phyloP scores from a whole-genome alignment of 1,140 invertebrate genomes.

The Lucilia sericata region DNA sequence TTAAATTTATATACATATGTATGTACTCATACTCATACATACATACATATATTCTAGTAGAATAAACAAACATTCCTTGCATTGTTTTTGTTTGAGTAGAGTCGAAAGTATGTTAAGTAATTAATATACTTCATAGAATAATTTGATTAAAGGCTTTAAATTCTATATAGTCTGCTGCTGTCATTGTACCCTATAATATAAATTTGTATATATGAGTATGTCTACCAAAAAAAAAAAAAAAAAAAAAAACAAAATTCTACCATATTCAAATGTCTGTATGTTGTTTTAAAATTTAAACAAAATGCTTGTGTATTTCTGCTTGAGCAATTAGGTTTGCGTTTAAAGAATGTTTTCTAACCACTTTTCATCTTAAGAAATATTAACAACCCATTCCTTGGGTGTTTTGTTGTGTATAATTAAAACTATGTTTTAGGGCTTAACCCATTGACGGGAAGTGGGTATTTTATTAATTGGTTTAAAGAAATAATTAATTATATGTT shows the following conservation, averaged over 20 bases:
- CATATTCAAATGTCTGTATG: background rate
- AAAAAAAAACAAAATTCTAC: background rate
- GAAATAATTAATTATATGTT: too few relatives aligned
- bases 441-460: background rate
- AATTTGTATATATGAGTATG: background rate
- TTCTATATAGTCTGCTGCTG: background rate
- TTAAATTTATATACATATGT: too few relatives aligned
- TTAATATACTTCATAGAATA: constrained; percentile 35
- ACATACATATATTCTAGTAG: too few relatives aligned
- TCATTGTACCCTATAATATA: background rate
- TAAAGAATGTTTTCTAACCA: constrained; percentile 3
- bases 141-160: constrained; percentile 38
- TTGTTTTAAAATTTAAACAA: constrained; percentile 10
- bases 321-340: constrained; percentile 10
- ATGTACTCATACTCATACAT: too few relatives aligned
- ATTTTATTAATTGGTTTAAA: too few relatives aligned
- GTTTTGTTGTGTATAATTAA: background rate
- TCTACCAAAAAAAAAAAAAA: background rate
- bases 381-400: background rate
- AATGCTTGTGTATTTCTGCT: constrained; percentile 13
- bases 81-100: background rate
- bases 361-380: constrained; percentile 21
- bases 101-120: constrained; percentile 29
- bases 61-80: too few relatives aligned
- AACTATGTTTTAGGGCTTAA: background rate